phyloP scores from a whole-genome alignment of 2,797 vertebrate species.

The Lepus oiostolus region DNA sequence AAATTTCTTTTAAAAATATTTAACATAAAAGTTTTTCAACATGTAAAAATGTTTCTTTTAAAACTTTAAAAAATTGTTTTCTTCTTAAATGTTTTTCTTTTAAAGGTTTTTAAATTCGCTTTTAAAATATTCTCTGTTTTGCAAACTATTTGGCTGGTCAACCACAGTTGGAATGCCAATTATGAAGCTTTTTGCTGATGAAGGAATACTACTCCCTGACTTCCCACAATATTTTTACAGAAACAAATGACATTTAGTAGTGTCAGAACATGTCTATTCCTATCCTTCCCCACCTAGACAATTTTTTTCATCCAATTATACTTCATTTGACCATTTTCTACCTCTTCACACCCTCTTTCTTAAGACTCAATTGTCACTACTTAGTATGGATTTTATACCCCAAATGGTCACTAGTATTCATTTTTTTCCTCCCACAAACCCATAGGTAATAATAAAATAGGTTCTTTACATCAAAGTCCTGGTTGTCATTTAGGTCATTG shows the following conservation, averaged over 20 bases:
- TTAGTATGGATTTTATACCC: slow-evolving; percentile 59
- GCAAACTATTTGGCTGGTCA: slow-evolving; percentile 42
- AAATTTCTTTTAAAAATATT: slow-evolving; percentile 66
- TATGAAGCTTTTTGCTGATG: slow-evolving; percentile 50
- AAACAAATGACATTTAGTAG: slow-evolving; percentile 59
- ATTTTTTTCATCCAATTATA: slow-evolving; percentile 44
- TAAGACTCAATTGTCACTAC: slow-evolving; percentile 48
- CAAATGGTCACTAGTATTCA: slow-evolving; percentile 51
- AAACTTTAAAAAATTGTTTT: slow-evolving; percentile 21
- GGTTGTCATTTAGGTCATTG: slow-evolving; percentile 40
- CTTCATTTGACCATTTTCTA: slow-evolving; percentile 57
- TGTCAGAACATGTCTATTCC: slow-evolving; percentile 23
- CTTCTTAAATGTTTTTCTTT: slow-evolving; percentile 32
- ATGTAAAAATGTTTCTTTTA: slow-evolving; percentile 62
- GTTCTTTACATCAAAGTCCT: slow-evolving; percentile 51
- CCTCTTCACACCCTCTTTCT: neutral
- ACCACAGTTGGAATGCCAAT: slow-evolving; percentile 50
- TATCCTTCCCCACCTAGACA: neutral
- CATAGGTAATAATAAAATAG: slow-evolving; percentile 30
- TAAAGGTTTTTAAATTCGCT: slow-evolving; percentile 57
- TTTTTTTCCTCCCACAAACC: neutral
- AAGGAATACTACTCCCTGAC: slow-evolving; percentile 20
- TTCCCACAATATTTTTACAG: slow-evolving; percentile 57
- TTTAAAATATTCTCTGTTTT: slow-evolving; percentile 56
- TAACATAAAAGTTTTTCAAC: slow-evolving; percentile 58